These are phyloP conservation scores for Drosophila parvula DNA, from an alignment of 1,140 invertebrate genomes.

Conservation along the genomic window DNA sequence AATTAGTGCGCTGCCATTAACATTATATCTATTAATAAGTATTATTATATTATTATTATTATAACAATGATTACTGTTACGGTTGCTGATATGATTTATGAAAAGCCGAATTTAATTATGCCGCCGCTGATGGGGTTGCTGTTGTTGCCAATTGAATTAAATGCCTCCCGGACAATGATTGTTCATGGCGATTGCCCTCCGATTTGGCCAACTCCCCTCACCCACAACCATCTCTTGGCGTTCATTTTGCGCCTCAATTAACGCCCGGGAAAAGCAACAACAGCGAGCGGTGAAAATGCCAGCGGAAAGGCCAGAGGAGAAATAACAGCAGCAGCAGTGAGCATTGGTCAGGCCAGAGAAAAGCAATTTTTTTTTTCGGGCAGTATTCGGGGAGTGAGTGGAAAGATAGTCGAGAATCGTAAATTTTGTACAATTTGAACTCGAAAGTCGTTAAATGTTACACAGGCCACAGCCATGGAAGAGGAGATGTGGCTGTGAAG, in stretches of 20 bases:
- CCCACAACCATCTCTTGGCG: slow-evolving; percentile 1
- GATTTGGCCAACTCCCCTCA: not conserved
- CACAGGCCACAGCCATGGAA: slow-evolving; percentile 53
- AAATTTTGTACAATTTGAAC: slow-evolving; percentile 81
- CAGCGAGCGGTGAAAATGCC: slow-evolving; percentile 2
- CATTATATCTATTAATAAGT: slow-evolving; percentile 1
- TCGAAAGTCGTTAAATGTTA: slow-evolving; percentile 82
- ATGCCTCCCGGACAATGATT: slow-evolving; percentile 42
- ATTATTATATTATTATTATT: slow-evolving; percentile 14
- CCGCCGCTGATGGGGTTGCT: not conserved
- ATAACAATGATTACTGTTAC: slow-evolving; percentile 28
- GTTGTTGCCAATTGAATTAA: slow-evolving; percentile 59
- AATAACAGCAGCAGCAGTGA: slow-evolving; percentile 17
- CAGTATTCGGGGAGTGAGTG: slow-evolving; percentile 51
- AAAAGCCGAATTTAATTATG: slow-evolving; percentile 50
- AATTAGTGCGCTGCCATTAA: slow-evolving; percentile 22
- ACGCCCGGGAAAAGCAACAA: slow-evolving; percentile 37
- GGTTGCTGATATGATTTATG: slow-evolving; percentile 32
- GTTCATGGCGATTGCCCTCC: slow-evolving; percentile 19
- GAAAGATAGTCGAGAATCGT: slow-evolving; percentile 67
- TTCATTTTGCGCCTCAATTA: slow-evolving; percentile 57
- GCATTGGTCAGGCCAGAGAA: slow-evolving; percentile 31
- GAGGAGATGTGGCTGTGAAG: not conserved
- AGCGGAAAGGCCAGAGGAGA: slow-evolving; percentile 20
- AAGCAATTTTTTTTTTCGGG: slow-evolving; percentile 49